Base-by-base conservation (phyloP, 2,888 invertebrate species). In the Cotesia congregata region DNA sequence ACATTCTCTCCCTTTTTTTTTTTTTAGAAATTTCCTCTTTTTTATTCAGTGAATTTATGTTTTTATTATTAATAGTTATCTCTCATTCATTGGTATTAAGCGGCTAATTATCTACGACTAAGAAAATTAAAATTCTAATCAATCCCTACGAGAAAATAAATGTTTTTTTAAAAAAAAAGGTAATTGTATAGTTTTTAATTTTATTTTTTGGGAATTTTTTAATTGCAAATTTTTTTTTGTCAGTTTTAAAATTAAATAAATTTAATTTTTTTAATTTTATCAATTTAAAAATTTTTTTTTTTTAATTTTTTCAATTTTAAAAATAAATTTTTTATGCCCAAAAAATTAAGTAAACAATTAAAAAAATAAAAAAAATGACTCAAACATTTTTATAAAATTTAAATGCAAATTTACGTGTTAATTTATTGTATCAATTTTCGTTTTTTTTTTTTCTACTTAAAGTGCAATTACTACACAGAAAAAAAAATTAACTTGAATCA, bases 1-100 rank as follows among this genome's bases (percentile, higher is more conserved):
- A 20, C 69, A 41, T 40, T 72, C 50, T 41, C 61, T 74, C 70
- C 72, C 20, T 64, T 6, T 73, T 73, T 67, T 65, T 30, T 74
- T 39, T 67, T 15, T 40, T 77, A 39, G n/a, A 61, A 2, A 6
- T 74, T 59, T 73, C 12, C 9, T 72, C 68, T 68, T n/a, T 50
- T 17, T 41, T 64, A 38, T 1, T 39, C 0, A 30, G 20, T 40
- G 9, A 72, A 64, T 61, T 61, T 3, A 41, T 12, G 68, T 12
- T 12, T 67, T 0, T 40, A 20, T 17, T 59, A 17, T 62, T 62
- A 17, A 17, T 62, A 20, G n/a, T 17, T 17, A 62, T 62, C 17
- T 62, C 20, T 62, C 20, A 17, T 17, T 15, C 38, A 30, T 20
- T 30, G 5, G 20, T 20, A 30, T 20, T 12, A 65, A 65, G 65